Evolutionary conservation across 2,797 vertebrate species (phyloP).

Genomic region (Florisuga fusca): DNA sequence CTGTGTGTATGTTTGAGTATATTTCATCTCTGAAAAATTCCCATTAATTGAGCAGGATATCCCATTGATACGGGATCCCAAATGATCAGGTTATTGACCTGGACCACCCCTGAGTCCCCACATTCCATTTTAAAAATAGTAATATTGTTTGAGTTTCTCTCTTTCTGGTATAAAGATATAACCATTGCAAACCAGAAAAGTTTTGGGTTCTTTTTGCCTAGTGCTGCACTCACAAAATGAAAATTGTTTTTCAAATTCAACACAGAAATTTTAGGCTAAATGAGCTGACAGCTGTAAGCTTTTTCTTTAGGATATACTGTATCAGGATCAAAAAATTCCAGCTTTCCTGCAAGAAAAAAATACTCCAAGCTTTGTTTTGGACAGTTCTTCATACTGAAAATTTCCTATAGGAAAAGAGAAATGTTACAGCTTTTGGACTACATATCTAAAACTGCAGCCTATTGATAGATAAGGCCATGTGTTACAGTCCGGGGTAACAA

Average conservation of each 20-base stretch:
- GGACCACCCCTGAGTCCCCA: neutral
- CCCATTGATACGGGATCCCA: no score
- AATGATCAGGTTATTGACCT: neutral
- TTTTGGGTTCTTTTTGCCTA: neutral
- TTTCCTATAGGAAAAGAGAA: neutral
- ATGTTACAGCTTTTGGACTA: neutral
- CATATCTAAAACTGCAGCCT: neutral
- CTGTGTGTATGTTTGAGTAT: neutral
- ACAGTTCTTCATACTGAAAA: neutral
- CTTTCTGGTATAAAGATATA: neutral
- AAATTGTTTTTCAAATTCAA: neutral
- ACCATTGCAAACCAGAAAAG: neutral
- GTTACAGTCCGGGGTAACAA: no score
- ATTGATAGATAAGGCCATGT: neutral
- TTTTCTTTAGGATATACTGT: neutral
- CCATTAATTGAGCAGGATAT: neutral
- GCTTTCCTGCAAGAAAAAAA: neutral
- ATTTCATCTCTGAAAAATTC: neutral
- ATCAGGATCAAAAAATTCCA: neutral
- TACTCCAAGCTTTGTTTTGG: neutral
- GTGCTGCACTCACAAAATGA: neutral
- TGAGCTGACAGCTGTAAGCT: neutral
- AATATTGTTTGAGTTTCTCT: neutral
- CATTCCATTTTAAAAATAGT: accelerated
- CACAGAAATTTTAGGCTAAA: neutral